Evolutionary conservation across 2,797 vertebrate species (phyloP), one percentile per base, ranked within the genome.

Genomic region (Melanotaenia nigrans): DNA sequence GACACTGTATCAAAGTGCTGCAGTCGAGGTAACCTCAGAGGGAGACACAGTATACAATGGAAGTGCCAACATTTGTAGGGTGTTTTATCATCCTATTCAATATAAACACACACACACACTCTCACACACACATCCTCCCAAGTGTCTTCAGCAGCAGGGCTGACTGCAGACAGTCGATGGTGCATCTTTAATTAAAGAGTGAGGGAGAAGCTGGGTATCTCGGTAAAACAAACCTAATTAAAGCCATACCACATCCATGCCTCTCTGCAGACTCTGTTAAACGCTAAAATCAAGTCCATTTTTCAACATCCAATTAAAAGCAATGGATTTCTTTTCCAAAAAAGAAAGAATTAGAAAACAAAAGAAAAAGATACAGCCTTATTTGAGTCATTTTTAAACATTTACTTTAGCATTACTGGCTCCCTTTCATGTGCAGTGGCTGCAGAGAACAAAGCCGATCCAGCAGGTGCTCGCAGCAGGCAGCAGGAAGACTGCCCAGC

Each of bases 191-290:
- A 88, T 90, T 85, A 89, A 87, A 86, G n/a, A 45, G 63, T 36
- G 66, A 73, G 69, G 66, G 54, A 78, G 42, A 76, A 71, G 68
- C 66, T 12, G 55, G 55, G 40, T 73, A 85, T 71, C 83, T 79
- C 61, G 38, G 68, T 71, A 79, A 87, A 88, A 81, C 74, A 81
- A 82, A 80, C 68, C 81, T 76, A 90, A 90, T 91, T 89, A 89
- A 87, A 89, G 64, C 68, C 53, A 63, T 25, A 67, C 45, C 78
- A 65, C 81, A 74, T 82, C 74, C 51, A 63, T 49, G 55, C 69
- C 53, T 77, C 78, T 71, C 62, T 45, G 54, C 66, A 87, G 63
- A 84, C 66, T 74, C 55, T 71, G 58, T 79, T 70, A 63, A 83
- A 87, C 70, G 74, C 78, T 60, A 28, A 68, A 84, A 80, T 76